Base-by-base conservation (phyloP, 2,797 vertebrate genomes). In the Smutsia temminckii region DNA sequence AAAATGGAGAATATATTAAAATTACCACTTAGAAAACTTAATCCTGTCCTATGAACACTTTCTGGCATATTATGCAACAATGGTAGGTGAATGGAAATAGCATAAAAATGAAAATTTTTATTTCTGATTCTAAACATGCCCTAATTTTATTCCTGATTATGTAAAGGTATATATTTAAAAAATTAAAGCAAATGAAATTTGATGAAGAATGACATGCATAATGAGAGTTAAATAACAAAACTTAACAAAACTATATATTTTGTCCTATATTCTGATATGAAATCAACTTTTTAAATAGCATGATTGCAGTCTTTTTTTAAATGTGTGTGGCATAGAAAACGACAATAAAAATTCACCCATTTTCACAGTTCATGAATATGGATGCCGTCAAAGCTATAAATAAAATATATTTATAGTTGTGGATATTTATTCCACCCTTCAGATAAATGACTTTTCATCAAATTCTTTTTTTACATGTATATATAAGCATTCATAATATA, bases 331-430 rank as follows among this genome's bases (percentile, higher is more conserved):
- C 40, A 83, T 42, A 72, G 2, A 46, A 63, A 5, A 69, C 85
- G 27, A 88, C 9, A 89, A 78, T 93, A 83, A 69, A 77, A 93
- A 57, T 91, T 78, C n/a, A 93, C 46, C 6, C 3, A 46, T 29
- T 57, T 95, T 93, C 25, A 86, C 6, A 89, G 37, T 68, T 92
- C 40, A 87, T 87, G 51, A 89, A 79, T 86, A 92, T 46, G 63
- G 49, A 89, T 53, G 42, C 4, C 20, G 86, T 80, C 25, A 64
- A 81, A 91, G 29, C 57, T 87, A 51, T 92, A 78, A 92, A 78
- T 93, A 89, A 49, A 59, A 14, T 16, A 64, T 57, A 77, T 59
- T 87, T 79, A 74, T 49, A 93, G 13, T 66, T 37, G 25, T 78
- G 25, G 0, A 13, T 93, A 95, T 78, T 61, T 88, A 85, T 78